Evolutionary conservation across 2,888 invertebrate genomes (phyloP).

Genomic region (Nudaria mundana): DNA sequence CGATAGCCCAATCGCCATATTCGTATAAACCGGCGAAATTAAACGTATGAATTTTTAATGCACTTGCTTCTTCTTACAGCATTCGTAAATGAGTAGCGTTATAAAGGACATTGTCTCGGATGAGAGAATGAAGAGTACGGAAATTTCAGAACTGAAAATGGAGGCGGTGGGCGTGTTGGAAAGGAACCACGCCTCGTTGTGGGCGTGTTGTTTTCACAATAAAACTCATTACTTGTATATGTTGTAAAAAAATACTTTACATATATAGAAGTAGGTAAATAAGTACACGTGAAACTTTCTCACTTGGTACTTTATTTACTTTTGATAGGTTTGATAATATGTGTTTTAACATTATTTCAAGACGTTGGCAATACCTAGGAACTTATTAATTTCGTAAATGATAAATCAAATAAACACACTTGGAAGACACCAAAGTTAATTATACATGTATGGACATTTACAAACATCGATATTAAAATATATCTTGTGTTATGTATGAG

Average conservation of each 20-base stretch:
- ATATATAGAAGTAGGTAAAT: background rate
- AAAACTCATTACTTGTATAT: slow-evolving; percentile 35
- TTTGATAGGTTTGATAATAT: too few species aligned
- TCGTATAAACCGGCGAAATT: slow-evolving; percentile 43
- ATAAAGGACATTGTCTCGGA: slow-evolving; percentile 56
- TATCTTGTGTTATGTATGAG: too few species aligned
- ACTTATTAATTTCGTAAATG: too few species aligned
- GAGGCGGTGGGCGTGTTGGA: slow-evolving; percentile 67
- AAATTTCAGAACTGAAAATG: slow-evolving; percentile 44
- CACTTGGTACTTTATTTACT: background rate
- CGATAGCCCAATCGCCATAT: slow-evolving; percentile 67
- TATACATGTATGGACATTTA: too few species aligned
- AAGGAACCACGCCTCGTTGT: slow-evolving; percentile 57
- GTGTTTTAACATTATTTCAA: too few species aligned
- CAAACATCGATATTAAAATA: too few species aligned
- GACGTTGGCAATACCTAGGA: too few species aligned
- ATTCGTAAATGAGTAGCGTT: slow-evolving; percentile 52
- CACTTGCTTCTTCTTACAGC: slow-evolving; percentile 29
- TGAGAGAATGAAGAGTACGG: slow-evolving; percentile 49
- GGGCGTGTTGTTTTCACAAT: slow-evolving; percentile 55
- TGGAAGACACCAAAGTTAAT: too few species aligned
- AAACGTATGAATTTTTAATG: slow-evolving; percentile 30
- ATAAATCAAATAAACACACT: too few species aligned
- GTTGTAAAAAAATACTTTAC: slow-evolving; percentile 11
- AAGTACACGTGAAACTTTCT: background rate